A percentile compares a stretch with the other conserved stretches of the same genome.
phyloP scores from a whole-genome alignment of 2,888 invertebrate genomes.

The Zonitis immaculata region DNA sequence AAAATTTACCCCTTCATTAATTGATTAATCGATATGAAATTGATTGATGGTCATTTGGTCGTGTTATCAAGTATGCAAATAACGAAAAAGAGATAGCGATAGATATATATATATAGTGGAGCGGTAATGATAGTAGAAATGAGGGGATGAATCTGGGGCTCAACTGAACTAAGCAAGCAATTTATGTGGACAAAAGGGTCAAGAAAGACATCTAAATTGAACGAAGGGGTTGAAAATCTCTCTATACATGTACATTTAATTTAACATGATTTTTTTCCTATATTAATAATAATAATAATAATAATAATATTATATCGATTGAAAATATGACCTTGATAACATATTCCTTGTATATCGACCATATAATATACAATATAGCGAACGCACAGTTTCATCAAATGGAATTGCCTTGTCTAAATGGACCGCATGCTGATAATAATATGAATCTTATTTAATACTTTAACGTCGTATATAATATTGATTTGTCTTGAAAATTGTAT shows the following conservation, averaged over 20 bases:
- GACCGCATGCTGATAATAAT: background rate
- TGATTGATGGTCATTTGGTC: constrained; percentile 21
- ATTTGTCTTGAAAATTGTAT: no score
- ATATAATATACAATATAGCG: background rate
- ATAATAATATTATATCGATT: no score
- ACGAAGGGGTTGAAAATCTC: constrained; percentile 44
- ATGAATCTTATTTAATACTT: no score
- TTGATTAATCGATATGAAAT: background rate
- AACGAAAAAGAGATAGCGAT: background rate
- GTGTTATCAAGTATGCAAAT: constrained; percentile 30
- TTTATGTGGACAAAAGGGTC: constrained; percentile 44
- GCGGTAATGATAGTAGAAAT: background rate
- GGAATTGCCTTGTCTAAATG: background rate
- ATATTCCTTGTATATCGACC: background rate
- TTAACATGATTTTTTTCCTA: no score
- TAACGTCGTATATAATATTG: no score
- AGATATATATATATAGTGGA: background rate
- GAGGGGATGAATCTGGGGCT: constrained; percentile 31
- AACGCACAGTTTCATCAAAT: background rate
- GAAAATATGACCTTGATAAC: background rate
- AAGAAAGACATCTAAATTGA: constrained; percentile 37
- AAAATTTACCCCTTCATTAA: background rate
- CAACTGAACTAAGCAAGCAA: constrained; percentile 41
- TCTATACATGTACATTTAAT: no score
- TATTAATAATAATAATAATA: no score